Percentiles rank a stretch among this genome's conserved stretches.
phyloP scores from a whole-genome alignment of 64 coral and sea anemone species.

The Trachythela sp. region DNA sequence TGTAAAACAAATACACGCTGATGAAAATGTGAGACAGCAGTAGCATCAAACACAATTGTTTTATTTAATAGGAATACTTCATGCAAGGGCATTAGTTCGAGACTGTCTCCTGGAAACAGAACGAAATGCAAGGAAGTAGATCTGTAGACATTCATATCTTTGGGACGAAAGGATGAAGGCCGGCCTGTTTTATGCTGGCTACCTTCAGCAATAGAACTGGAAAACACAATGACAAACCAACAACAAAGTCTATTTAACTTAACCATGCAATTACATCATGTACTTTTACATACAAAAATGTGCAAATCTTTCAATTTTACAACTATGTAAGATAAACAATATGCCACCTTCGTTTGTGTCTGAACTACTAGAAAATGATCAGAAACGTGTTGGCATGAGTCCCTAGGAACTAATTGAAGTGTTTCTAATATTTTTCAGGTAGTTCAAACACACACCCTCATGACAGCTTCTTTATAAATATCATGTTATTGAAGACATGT shows the following conservation, averaged over 20 bases:
- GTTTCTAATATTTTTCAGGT: no score
- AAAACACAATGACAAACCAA: background rate
- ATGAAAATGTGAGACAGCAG: background rate
- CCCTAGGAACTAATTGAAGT: no score
- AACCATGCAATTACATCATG: no score
- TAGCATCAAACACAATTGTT: background rate
- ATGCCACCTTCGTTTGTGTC: background rate
- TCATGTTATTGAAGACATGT: no score
- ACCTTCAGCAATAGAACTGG: background rate
- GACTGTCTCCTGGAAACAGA: constrained; percentile 96
- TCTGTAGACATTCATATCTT: background rate
- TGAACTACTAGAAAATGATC: background rate
- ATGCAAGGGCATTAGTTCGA: constrained; percentile 92
- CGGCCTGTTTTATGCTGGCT: background rate
- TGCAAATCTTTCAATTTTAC: no score
- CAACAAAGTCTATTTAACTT: no score
- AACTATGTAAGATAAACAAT: background rate
- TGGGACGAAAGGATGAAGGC: background rate
- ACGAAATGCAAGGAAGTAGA: constrained; percentile 75
- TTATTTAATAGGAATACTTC: constrained; percentile 74
- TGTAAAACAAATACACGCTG: no score
- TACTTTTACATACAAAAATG: no score
- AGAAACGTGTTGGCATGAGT: background rate
- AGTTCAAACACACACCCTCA: no score
- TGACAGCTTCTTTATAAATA: no score